Percentiles rank a stretch among this genome's conserved stretches.
Conservation (phyloP, 30 jellyfish, hydroid and myxozoan species). For the Pseudorhiza aurosa region DNA sequence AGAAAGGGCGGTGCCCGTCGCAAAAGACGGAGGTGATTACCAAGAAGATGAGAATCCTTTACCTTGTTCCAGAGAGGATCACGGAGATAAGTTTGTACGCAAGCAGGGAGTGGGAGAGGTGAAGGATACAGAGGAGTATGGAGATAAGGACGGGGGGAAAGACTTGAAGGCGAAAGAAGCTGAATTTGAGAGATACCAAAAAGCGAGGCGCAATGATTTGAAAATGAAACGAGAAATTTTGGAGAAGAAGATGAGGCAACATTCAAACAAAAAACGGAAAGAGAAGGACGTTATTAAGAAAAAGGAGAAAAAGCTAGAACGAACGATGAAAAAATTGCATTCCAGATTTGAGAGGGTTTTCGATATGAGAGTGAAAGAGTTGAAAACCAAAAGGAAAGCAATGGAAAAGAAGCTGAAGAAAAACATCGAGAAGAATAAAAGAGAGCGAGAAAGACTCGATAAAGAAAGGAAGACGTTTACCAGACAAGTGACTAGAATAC, state of each 20-base stretch:
- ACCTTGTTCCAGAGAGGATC: too few relatives aligned
- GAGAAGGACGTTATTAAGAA: neutral
- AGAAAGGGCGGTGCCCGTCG: too few relatives aligned
- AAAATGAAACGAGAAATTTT: conserved; percentile 11
- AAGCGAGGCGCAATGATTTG: conserved; percentile 4
- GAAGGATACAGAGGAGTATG: neutral
- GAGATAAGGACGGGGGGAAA: neutral
- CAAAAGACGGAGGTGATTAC: too few relatives aligned
- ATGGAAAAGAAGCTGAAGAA: conserved; percentile 1
- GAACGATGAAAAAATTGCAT: conserved; percentile 5
- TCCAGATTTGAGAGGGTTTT: conserved; percentile 8
- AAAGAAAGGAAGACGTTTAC: neutral
- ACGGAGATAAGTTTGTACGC: too few relatives aligned
- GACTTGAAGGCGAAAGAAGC: conserved; percentile 1
- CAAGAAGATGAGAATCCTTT: too few relatives aligned
- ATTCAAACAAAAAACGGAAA: conserved; percentile 25
- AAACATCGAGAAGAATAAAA: conserved; percentile 1
- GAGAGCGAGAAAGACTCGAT: conserved; percentile 14
- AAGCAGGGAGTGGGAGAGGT: conserved; percentile 15
- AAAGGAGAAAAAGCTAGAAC: conserved; percentile 26
- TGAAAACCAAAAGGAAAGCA: conserved; percentile 25
- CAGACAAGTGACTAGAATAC: neutral
- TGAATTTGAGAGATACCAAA: conserved; percentile 2
- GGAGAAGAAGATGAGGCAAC: conserved; percentile 48
- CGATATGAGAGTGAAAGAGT: conserved; percentile 11